Base-by-base conservation (phyloP, 2,797 vertebrate genomes). In the Threskiornis aethiopicus region DNA sequence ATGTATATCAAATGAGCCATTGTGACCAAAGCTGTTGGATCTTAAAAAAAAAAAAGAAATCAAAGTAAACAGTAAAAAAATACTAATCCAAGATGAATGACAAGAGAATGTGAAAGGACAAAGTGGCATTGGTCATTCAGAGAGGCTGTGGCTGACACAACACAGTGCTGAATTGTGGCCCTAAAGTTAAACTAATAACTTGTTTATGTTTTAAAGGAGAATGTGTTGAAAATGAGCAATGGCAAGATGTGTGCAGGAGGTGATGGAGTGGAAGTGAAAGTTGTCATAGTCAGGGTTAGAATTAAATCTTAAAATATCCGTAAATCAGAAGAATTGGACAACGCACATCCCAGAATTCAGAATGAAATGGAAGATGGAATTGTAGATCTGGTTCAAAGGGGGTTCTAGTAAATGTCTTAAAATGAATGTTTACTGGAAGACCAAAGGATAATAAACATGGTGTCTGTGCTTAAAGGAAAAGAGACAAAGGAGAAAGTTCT, bases 1-100 rank as follows among this genome's bases (percentile, higher is more conserved):
- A 0, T 55, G 0, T 47, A 0, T 8, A 25, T 58, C 15, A 62
- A 55, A 47, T 29, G 1, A 77, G 3, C 16, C 6, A 39, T 51
- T 80, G 12, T 51, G 21, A 49, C 5, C 8, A 39, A 85, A 70
- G 4, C 8, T 18, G 15, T 8, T 52, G 12, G 13, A 28, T 31
- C 25, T 47, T 33, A 39, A 72, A 47, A 24, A 26, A 24, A 26
- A 44, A 46, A 46, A 42, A 39, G 9, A 28, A 35, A 75, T 33
- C 5, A 20, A 84, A 51, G 12, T 15, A 84, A 88, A n/a, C 4
- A 47, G 17, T 65, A 35, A 10, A 88, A 89, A 58, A 69, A 20
- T 15, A 61, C 7, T 25, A 52, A 24, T 49, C 9, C 28, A 52
- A 65, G 8, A 54, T 33, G 42, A 54, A 16, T 39, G 9, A 42